A percentile compares a stretch with the other conserved stretches of the same genome.
Conservation (phyloP, 2,797 vertebrate species). For the Pagetopsis macropterus region DNA sequence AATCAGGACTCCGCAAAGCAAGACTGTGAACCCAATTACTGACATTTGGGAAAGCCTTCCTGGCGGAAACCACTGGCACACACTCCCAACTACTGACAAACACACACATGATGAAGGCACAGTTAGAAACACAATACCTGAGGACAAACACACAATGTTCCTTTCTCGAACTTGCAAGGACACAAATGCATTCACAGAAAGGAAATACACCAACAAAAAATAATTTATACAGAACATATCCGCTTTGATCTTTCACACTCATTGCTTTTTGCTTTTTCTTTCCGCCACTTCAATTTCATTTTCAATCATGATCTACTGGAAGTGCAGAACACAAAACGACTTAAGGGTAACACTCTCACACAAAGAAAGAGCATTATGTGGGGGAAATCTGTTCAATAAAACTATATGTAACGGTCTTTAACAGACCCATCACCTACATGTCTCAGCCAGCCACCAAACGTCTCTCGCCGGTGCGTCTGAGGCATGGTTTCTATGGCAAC, state of each 20-base stretch:
- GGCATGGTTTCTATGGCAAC: conserved; percentile 66
- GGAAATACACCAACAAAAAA: not conserved
- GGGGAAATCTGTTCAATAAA: not conserved
- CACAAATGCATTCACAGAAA: not conserved
- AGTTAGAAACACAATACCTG: not conserved
- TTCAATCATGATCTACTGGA: not conserved
- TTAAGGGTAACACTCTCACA: not conserved
- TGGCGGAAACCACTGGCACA: conserved; percentile 24
- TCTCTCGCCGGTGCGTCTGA: conserved; percentile 23
- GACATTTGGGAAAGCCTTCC: conserved; percentile 46
- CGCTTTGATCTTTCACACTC: not conserved
- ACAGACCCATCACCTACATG: conserved; percentile 26
- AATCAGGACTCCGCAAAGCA: conserved; percentile 64
- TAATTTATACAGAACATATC: not conserved
- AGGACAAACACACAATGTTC: conserved; percentile 5
- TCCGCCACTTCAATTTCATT: conserved; percentile 13
- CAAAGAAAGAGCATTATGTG: not conserved
- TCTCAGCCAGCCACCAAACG: conserved; percentile 8
- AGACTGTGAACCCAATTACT: conserved; percentile 67
- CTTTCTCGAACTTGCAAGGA: not conserved
- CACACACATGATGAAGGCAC: not conserved
- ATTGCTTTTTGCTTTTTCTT: not conserved
- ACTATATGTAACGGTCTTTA: not conserved
- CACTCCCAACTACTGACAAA: conserved; percentile 15
- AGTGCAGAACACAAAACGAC: not conserved